A percentile compares a stretch with the other conserved stretches of the same genome.
phyloP scores from a whole-genome alignment of 2,113 vertebrate species.

The Carollia perspicillata region DNA sequence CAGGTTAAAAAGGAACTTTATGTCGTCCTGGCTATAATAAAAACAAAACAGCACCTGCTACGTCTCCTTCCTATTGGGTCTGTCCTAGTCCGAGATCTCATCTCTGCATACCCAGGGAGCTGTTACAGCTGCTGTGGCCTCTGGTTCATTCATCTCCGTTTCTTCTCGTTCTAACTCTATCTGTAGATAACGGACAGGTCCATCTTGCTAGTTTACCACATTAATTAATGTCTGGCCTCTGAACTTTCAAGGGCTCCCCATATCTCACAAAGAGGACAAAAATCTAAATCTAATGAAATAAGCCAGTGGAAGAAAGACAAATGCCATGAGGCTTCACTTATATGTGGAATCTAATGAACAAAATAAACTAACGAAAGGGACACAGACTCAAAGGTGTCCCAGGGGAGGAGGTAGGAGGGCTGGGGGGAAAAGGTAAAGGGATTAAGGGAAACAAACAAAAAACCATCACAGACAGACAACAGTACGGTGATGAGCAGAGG shows the following conservation, averaged over 20 bases:
- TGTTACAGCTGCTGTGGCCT: neutral
- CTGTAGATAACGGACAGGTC: neutral
- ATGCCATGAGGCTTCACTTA: too few species aligned
- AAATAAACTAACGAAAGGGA: too few species aligned
- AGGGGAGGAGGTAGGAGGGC: too few species aligned
- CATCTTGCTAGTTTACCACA: neutral
- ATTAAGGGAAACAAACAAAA: too few species aligned
- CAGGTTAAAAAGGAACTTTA: neutral
- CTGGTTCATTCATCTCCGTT: neutral
- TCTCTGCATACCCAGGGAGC: neutral
- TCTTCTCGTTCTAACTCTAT: neutral
- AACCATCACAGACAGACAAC: too few species aligned
- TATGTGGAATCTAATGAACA: too few species aligned
- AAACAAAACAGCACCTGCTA: neutral
- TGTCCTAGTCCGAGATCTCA: neutral
- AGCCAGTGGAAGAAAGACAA: too few species aligned
- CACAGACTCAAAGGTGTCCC: too few species aligned
- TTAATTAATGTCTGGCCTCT: neutral
- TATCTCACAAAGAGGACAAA: constrained; percentile 23
- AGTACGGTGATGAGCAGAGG: too few species aligned
- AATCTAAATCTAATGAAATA: neutral
- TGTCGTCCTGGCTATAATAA: neutral
- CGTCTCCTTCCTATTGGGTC: neutral
- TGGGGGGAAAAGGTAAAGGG: too few species aligned
- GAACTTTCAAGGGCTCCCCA: neutral